Evolutionary conservation across 92 coral and sea anemone genomes (phyloP).

Genomic region (Phenganax subtilis): DNA sequence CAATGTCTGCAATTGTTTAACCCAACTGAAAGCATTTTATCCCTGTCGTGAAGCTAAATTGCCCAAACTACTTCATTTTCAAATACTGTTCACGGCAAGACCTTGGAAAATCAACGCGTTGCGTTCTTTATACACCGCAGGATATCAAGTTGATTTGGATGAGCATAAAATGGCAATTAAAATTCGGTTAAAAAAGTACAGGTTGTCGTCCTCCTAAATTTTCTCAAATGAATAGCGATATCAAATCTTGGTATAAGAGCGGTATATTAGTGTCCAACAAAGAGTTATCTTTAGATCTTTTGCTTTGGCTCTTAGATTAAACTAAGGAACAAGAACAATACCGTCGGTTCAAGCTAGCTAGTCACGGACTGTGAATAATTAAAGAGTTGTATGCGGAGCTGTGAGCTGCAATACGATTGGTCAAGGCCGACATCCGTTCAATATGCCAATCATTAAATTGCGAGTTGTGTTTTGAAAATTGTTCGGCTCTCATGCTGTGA

Average conservation of each 20-base stretch:
- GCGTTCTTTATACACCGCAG: conserved; percentile 24
- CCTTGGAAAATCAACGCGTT: conserved; percentile 20
- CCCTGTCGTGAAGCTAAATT: conserved; percentile 20
- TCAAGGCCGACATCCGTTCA: conserved; percentile 30
- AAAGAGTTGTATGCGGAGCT: conserved; percentile 29
- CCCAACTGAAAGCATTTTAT: conserved; percentile 14
- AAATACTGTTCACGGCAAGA: conserved; percentile 11
- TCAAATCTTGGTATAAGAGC: not conserved
- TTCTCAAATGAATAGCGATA: conserved; percentile 23
- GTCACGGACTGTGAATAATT: conserved; percentile 44
- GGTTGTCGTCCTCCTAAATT: conserved; percentile 6
- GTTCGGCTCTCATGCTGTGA: conserved; percentile 41
- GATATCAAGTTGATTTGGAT: conserved; percentile 34
- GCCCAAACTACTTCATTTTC: not conserved
- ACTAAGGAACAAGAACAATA: conserved; percentile 36
- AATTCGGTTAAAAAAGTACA: conserved; percentile 31
- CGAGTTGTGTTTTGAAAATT: conserved; percentile 41
- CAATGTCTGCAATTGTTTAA: conserved; percentile 35
- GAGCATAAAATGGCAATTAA: conserved; percentile 41
- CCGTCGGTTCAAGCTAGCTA: conserved; percentile 20
- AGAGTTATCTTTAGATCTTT: conserved; percentile 39
- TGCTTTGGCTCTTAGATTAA: conserved; percentile 43
- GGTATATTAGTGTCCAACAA: conserved; percentile 28
- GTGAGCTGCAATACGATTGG: conserved; percentile 33
- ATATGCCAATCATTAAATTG: conserved; percentile 46